Base-by-base conservation (phyloP, 2,797 vertebrate genomes). In the Gephyroberyx darwinii region DNA sequence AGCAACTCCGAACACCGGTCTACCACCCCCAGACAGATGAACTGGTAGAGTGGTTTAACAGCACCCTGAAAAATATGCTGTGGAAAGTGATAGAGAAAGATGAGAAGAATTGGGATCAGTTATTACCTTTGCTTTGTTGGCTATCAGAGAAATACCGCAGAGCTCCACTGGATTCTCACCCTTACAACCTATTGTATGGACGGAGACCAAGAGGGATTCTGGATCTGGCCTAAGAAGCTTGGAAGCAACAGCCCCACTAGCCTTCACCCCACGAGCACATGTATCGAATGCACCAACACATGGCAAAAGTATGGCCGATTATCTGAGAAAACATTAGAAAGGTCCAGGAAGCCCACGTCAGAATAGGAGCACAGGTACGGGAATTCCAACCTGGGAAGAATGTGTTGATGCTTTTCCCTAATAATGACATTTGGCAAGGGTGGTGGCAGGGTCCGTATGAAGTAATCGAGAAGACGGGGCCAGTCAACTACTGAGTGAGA, bases 161-260 rank as follows among this genome's bases (percentile, higher is more conserved):
- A 14, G 30, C 26, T 26, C 26, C 26, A 3, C 26, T 26, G 26
- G 26, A 33, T 54, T 19, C 52, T 31, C 8, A 33, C 56, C 2
- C 52, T 60, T 19, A 39, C n/a, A 4, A 56, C 19, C 26, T 71
- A 1, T 26, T 70, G 5, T 48, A 68, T 10, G 48, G 47, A 1
- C 10, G 48, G 19, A 6, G 35, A 17, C 67, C 66, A 2, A 9
- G 39, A 4, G 48, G 56, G 8, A 13, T 67, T 1, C 48, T 70
- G 16, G 58, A 71, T 19, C 8, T 71, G 6, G 58, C 57, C 5
- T 52, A 45, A 33, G 48, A 70, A 5, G 48, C 31, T 5, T 58
- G 66, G 66, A 55, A 69, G 48, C n/a, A 69, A 30, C 67, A 52
- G n/a, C 14, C 68, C 7, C n/a, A 69, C n/a, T 56, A 52, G n/a